phyloP scores from a whole-genome alignment of 2,888 invertebrate genomes.

The Metallyticus violacea region DNA sequence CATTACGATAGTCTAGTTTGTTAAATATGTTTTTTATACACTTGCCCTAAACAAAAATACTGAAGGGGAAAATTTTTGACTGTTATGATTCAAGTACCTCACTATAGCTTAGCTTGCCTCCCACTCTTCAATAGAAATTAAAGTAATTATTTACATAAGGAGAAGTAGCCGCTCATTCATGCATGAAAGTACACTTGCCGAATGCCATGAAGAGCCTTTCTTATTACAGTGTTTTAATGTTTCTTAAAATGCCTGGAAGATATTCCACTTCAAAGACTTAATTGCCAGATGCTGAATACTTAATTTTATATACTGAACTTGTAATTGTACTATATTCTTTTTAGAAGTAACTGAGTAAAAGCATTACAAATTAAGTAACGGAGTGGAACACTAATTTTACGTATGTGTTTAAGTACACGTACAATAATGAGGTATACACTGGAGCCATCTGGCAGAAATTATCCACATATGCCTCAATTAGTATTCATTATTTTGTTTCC shows the following conservation, averaged over 20 bases:
- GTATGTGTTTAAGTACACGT: neutral
- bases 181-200: neutral
- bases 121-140: too few species aligned
- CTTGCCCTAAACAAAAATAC: too few species aligned
- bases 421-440: too few species aligned
- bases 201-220: neutral
- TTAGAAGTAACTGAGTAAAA: too few species aligned
- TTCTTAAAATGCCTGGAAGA: neutral
- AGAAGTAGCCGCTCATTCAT: neutral
- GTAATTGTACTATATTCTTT: too few species aligned
- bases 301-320: neutral
- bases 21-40: too few species aligned
- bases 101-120: too few species aligned
- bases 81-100: too few species aligned
- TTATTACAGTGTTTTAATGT: neutral
- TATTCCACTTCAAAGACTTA: neutral
- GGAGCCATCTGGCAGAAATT: neutral
- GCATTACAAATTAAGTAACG: too few species aligned
- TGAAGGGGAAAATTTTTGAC: too few species aligned
- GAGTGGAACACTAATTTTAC: neutral
- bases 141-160: neutral
- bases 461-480: neutral
- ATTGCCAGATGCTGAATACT: neutral
- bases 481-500: neutral
- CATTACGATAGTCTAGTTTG: too few species aligned